Evolutionary conservation across 2,888 invertebrate species (phyloP).

Genomic region (Neoaliturus tenellus): DNA sequence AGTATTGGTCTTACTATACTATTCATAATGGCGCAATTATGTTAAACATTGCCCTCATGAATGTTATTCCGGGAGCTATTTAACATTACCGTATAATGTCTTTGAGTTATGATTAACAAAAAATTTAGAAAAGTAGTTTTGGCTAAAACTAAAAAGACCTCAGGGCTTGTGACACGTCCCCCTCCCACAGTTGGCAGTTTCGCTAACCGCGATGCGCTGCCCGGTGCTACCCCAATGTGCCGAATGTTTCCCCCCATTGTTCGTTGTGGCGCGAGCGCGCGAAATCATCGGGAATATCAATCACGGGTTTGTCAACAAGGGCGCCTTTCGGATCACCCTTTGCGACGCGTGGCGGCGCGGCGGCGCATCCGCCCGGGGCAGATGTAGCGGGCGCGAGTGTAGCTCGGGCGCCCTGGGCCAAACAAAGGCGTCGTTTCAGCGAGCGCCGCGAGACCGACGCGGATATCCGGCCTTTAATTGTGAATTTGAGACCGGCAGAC

Average conservation of each 20-base stretch:
- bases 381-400: background rate
- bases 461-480: constrained; percentile 40
- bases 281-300: constrained; percentile 27
- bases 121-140: no score
- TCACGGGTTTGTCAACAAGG: constrained; percentile 30
- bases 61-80: no score
- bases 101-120: no score
- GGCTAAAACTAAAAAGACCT: no score
- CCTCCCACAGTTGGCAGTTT: background rate
- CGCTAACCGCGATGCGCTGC: no score
- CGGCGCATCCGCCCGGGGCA: background rate
- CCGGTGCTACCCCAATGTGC: constrained; percentile 5
- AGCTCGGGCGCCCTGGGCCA: background rate
- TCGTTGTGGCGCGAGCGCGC: background rate
- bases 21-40: no score
- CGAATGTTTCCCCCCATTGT: background rate
- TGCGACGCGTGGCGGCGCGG: constrained; percentile 2
- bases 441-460: background rate
- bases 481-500: background rate
- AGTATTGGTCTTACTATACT: no score
- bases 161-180: no score
- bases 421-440: background rate
- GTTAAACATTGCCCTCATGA: no score
- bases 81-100: no score
- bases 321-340: constrained; percentile 34